Evolutionary conservation across 2,888 invertebrate genomes (phyloP).

Genomic region (Uropetala carovei): DNA sequence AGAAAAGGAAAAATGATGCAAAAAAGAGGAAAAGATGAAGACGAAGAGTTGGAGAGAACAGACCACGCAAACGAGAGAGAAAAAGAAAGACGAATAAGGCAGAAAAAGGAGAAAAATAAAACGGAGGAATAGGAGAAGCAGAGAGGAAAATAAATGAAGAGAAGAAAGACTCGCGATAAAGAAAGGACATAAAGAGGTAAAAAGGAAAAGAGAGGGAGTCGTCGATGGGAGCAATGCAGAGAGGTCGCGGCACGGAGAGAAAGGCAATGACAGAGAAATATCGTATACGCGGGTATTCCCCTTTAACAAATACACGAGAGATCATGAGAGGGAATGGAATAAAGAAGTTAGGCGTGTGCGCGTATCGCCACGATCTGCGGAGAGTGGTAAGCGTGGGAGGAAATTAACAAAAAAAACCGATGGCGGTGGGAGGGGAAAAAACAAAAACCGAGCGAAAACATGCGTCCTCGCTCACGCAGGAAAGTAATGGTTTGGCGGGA

Average conservation of each 20-base stretch:
- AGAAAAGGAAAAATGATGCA: no score
- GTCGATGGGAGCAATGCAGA: no score
- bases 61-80: not conserved
- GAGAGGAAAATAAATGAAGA: not conserved
- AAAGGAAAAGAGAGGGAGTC: no score
- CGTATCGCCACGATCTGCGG: not conserved
- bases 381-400: not conserved
- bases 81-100: not conserved
- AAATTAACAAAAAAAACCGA: not conserved
- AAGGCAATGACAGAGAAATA: no score
- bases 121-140: not conserved
- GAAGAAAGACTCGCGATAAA: not conserved
- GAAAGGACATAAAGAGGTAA: not conserved
- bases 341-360: no score
- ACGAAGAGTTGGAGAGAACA: no score
- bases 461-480: slow-evolving; percentile 8
- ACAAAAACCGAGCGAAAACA: slow-evolving; percentile 13
- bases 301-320: no score
- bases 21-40: no score
- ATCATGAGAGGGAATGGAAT: no score
- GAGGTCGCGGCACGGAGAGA: no score
- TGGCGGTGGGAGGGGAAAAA: not conserved
- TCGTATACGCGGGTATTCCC: no score
- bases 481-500: slow-evolving; percentile 16
- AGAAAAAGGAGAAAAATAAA: not conserved